Base-by-base conservation (phyloP, 92 coral and sea anemone species). In the Epizoanthus rinbou region DNA sequence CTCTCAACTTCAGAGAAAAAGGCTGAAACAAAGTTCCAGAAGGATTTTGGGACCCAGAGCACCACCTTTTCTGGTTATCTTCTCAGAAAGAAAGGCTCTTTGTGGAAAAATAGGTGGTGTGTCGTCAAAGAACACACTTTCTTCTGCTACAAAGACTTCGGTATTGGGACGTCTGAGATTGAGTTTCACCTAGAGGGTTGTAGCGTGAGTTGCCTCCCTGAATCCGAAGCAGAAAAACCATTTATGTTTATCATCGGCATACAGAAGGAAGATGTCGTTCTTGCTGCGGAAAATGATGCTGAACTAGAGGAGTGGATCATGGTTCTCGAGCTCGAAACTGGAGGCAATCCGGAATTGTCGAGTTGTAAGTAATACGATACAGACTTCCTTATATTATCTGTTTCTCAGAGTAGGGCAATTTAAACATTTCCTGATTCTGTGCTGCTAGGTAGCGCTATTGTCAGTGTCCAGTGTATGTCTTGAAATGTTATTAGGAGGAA, bases 81-180 rank as follows among this genome's bases (percentile, higher is more conserved):
- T n/a, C 84, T 86, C 65, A 90, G 98, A 66, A 96, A 93, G 92
- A 96, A 93, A 85, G 98, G 98, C 0, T 56, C 74, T 13, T 79
- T 82, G 4, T 96, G 98, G 98, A 96, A 93, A 85, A 90, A 83
- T 8, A 90, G 98, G 0, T 96, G 98, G 98, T 96, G 98, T 69
- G 94, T 94, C 18, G 93, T 96, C 17, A 91, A 88, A 63, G 93
- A 90, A 50, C 92, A 87, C 52, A 64, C 78, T 2, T 76, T 96
- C 59, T 90, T 85, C 81, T 92, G 91, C 58, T 96, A 90, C 86
- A 94, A 94, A 79, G 98, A 96, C 70, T 91, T 92, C 17, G 94
- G 92, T 52, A 85, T 87, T 16, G 83, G 89, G 14, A 71, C 84
- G 5, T 92, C 97, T 3, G 98, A 96, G 68, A 87, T 91, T 23